Base-by-base conservation (phyloP, 2,797 vertebrate species). In the Vultur gryphus region DNA sequence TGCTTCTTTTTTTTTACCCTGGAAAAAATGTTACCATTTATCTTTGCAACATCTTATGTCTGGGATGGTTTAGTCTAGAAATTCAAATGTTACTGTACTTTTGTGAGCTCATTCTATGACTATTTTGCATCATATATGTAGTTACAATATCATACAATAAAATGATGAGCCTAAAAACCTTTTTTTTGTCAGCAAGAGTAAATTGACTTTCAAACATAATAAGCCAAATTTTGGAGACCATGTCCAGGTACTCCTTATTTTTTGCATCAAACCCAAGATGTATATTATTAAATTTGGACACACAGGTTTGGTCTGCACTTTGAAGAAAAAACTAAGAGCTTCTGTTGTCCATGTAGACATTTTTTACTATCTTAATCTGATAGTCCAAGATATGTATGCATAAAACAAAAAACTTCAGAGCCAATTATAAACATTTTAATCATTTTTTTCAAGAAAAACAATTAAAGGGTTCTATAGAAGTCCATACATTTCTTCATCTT, bases 101-200 rank as follows among this genome's bases (percentile, higher is more conserved):
- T 67, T 39, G 4, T 19, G 4, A 20, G 6, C 11, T 72, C 9
- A 37, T 69, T 39, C 5, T 41, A 21, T 43, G 29, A 26, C 10
- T 55, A 9, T 48, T 92, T 62, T 59, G 8, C 7, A 52, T 58
- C 8, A 24, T 29, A 25, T 20, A 67, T 11, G 3, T 67, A 31
- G 20, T 39, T 64, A 66, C 13, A 46, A 16, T 43, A 48, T 18
- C 15, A 59, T 41, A 71, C 8, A 89, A 35, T n/a, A 70, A 89
- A 67, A 73, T 7, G 0, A 52, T 46, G 4, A 62, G 1, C 10
- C 7, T 69, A 44, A 82, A 67, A 7, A 0, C 0, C 0, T 7
- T 16, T 49, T 49, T n/a, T 61, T 71, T n/a, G 13, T 46, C 31
- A 49, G 5, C 21, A 90, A 16, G 9, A 55, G 7, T 39, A 70